Evolutionary conservation across 2,888 invertebrate genomes (phyloP), one percentile per base, ranked within the genome.

Genomic region (Oscheius sp.): DNA sequence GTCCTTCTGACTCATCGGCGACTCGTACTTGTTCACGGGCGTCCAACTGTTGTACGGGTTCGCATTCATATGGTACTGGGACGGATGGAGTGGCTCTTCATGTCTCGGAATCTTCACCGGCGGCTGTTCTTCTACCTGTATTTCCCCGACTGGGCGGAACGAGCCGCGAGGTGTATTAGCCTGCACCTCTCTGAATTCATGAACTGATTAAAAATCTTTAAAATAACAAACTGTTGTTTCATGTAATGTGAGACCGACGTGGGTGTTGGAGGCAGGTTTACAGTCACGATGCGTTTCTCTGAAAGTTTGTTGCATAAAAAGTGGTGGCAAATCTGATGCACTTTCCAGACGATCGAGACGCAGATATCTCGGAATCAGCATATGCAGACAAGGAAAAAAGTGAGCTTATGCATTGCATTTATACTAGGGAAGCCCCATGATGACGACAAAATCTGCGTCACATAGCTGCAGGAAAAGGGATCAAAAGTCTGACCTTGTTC

Each of bases 1-100:
- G n/a, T 68, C 68, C 35, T 68, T 55, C 1, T 35, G 37, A 13
- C 35, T 10, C 10, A 42, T n/a, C 3, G 60, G 60, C 10, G 60
- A 60, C n/a, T 11, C 60, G 37, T 66, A 33, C n/a, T 53, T 55
- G 21, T 68, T 35, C 10, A 68, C 68, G 7, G 68, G 68, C n/a
- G 68, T 68, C 68, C 68, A 68, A 21, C 55, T 55, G 29, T 68
- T 68, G 42, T 68, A 68, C 9, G 68, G 55, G 32, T 51, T 53
- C n/a, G 48, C 33, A 32, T 50, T 65, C 65, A 65, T 48, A 10
- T 63, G 63, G 48, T 63, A 63, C 48, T 60, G 60, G 11, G 47
- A 48, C 10, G 47, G 42, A 3, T 42, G 42, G 3, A 11, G 58
- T 37, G 33, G 21, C 48, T 13, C 58, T 35, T 58, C 74, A 55